Conservation (phyloP, 2,797 vertebrate genomes). For the Rhodeus uyekii region DNA sequence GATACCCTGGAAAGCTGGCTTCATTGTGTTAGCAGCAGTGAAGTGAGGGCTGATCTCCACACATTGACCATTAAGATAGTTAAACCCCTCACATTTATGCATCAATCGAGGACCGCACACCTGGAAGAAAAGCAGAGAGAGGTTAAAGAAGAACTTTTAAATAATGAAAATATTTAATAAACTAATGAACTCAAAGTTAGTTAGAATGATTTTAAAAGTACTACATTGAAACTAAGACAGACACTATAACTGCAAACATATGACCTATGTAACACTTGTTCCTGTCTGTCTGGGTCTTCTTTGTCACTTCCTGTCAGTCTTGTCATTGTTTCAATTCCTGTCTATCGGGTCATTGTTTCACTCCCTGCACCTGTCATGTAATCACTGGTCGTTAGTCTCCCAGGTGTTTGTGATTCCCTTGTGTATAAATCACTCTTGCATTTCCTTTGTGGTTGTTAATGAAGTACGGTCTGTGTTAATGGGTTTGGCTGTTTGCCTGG, state of each 20-base stretch:
- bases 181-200: neutral
- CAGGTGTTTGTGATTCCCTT: no score
- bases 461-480: no score
- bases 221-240: neutral
- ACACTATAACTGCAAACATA: neutral
- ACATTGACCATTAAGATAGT: constrained; percentile 65
- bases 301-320: no score
- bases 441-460: no score
- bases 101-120: constrained; percentile 62
- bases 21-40: constrained; percentile 25
- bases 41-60: constrained; percentile 47
- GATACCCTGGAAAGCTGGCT: constrained; percentile 62
- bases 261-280: no score
- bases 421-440: no score
- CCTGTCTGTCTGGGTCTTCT: no score
- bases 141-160: neutral
- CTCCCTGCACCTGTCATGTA: no score
- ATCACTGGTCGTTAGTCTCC: no score
- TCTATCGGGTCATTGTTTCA: no score
- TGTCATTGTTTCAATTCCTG: no score
- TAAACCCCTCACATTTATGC: constrained; percentile 54
- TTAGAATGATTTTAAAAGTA: neutral
- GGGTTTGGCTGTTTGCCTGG: no score
- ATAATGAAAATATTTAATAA: neutral
- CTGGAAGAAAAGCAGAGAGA: constrained; percentile 46